Percentiles rank a stretch among this genome's conserved stretches.
Conservation (phyloP, 2,888 invertebrate species). For the Napeogenes sylphis region DNA sequence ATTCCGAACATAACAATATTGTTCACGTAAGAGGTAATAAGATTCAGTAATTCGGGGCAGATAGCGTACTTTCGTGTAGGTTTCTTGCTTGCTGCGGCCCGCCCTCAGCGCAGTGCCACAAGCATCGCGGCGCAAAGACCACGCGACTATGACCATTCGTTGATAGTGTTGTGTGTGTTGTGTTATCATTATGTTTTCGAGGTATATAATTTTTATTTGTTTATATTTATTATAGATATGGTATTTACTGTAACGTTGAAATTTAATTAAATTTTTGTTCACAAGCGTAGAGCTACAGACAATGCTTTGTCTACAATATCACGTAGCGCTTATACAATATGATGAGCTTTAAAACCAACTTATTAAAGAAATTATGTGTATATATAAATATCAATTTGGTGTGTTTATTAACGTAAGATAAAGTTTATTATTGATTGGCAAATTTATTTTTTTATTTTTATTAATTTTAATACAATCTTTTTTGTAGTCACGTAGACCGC, state of each 20-base stretch:
- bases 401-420: no score
- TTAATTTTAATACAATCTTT: no score
- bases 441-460: no score
- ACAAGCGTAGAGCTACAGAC: background rate
- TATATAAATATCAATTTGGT: no score
- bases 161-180: constrained; percentile 27
- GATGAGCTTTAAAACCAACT: background rate
- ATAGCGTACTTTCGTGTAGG: constrained; percentile 43
- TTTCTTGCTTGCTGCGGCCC: constrained; percentile 45
- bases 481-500: no score
- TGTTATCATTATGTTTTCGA: constrained; percentile 49
- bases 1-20: no score
- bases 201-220: constrained; percentile 38
- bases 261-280: no score
- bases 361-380: background rate
- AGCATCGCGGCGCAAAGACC: constrained; percentile 50
- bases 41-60: no score
- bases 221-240: background rate
- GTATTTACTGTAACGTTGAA: background rate
- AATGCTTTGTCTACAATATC: background rate
- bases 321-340: constrained; percentile 3
- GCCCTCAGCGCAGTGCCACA: constrained; percentile 49
- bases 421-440: no score
- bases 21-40: no score
- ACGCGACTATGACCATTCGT: constrained; percentile 39